phyloP scores from a whole-genome alignment of 2,113 vertebrate genomes.

The Sapayoa aenigma region DNA sequence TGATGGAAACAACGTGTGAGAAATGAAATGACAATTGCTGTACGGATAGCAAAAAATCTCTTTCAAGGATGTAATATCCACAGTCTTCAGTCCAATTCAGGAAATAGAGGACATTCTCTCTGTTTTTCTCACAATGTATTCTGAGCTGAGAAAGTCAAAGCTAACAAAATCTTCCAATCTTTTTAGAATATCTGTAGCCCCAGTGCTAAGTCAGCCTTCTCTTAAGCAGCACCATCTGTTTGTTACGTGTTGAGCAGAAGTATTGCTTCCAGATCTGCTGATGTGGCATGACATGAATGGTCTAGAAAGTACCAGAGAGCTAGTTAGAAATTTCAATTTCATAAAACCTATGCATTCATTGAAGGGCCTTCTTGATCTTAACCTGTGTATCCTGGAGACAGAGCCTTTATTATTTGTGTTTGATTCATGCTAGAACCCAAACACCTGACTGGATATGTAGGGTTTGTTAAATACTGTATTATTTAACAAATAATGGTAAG shows the following conservation, averaged over 20 bases:
- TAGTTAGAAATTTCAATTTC: neutral
- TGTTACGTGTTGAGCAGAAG: neutral
- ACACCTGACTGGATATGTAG: neutral
- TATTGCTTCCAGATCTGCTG: neutral
- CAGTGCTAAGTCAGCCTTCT: neutral
- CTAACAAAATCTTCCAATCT: neutral
- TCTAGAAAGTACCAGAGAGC: neutral
- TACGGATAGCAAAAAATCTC: neutral
- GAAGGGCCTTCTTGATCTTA: neutral
- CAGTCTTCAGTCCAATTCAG: neutral
- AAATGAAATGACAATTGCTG: neutral
- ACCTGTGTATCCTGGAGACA: neutral
- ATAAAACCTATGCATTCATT: neutral
- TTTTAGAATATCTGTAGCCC: neutral
- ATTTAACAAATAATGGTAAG: too few species aligned
- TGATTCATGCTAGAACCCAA: neutral
- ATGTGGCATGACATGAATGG: neutral
- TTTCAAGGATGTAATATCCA: neutral
- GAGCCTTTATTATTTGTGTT: neutral
- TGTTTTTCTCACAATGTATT: neutral
- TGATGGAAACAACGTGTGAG: neutral
- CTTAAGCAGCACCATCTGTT: neutral
- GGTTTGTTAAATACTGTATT: neutral
- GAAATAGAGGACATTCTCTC: neutral
- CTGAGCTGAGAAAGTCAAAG: neutral